Evolutionary conservation across 2,888 invertebrate species (phyloP).

Genomic region (Archips xylosteana): DNA sequence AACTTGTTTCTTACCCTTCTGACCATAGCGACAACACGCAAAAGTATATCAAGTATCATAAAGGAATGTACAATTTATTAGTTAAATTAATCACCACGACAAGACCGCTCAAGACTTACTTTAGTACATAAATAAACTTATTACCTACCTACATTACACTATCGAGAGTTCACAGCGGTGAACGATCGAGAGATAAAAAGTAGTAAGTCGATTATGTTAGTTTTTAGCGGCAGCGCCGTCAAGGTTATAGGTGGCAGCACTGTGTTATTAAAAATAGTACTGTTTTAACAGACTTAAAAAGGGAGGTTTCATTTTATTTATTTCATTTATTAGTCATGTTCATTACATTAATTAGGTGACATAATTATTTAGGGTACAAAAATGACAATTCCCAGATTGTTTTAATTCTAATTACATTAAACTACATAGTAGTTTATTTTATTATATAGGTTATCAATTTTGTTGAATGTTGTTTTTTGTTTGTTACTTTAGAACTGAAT

Average conservation of each 20-base stretch:
- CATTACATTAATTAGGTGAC: no score
- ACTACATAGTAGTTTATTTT: no score
- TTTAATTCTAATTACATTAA: no score
- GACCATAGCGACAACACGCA: not conserved
- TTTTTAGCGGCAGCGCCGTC: not conserved
- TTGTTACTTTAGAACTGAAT: no score
- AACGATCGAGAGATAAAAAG: not conserved
- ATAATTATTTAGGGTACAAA: no score
- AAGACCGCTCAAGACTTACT: not conserved
- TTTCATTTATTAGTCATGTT: no score
- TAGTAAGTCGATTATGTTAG: not conserved
- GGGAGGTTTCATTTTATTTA: no score
- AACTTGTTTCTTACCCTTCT: conserved; percentile 27
- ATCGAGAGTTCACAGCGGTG: not conserved
- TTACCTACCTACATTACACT: not conserved
- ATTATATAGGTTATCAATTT: no score
- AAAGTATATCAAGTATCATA: conserved; percentile 28
- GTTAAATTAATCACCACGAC: not conserved
- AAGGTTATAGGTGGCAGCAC: not conserved
- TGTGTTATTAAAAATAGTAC: no score
- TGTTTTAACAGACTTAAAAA: no score
- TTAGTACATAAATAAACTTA: not conserved
- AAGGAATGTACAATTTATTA: not conserved
- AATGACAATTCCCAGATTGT: no score
- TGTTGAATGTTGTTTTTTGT: no score